These are phyloP conservation scores for Ciconia stormi DNA, from an alignment of 2,113 vertebrate genomes.

Conservation along the genomic window DNA sequence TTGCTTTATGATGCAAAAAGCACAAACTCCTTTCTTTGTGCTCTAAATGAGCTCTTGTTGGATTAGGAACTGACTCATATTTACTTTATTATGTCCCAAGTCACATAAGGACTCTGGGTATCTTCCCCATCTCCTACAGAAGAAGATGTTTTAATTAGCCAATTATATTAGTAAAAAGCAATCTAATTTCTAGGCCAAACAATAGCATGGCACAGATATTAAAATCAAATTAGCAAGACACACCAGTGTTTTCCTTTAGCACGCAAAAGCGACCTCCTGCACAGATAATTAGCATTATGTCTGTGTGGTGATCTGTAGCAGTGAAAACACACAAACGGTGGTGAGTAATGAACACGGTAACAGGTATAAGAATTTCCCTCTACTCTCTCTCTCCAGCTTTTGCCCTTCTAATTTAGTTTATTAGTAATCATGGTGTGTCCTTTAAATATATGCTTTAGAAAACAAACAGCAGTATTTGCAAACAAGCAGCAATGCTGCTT, in stretches of 20 bases:
- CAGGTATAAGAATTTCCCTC: not conserved
- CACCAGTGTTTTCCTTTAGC: not conserved
- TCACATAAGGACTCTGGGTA: constrained; percentile 10
- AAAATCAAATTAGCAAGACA: constrained; percentile 51
- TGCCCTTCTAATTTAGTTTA: not conserved
- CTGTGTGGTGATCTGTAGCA: not conserved
- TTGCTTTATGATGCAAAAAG: too few relatives aligned
- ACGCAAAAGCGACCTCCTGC: not conserved
- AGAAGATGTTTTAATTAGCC: constrained; percentile 50
- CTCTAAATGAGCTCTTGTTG: not conserved
- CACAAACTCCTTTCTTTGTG: not conserved
- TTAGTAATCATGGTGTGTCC: not conserved
- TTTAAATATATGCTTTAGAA: not conserved
- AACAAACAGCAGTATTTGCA: not conserved
- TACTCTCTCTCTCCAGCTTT: not conserved
- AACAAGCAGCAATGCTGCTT: not conserved
- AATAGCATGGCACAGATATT: constrained; percentile 41
- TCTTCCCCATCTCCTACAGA: constrained; percentile 37
- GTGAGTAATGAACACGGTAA: not conserved
- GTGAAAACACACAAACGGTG: not conserved
- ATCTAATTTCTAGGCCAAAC: constrained; percentile 51
- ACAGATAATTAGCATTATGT: not conserved
- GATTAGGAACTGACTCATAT: not conserved
- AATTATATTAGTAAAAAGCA: constrained; percentile 52
- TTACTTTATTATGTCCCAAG: not conserved